These are phyloP conservation scores for Ecliptopera silaceata DNA, from an alignment of 2,888 invertebrate species.

Conservation along the genomic window DNA sequence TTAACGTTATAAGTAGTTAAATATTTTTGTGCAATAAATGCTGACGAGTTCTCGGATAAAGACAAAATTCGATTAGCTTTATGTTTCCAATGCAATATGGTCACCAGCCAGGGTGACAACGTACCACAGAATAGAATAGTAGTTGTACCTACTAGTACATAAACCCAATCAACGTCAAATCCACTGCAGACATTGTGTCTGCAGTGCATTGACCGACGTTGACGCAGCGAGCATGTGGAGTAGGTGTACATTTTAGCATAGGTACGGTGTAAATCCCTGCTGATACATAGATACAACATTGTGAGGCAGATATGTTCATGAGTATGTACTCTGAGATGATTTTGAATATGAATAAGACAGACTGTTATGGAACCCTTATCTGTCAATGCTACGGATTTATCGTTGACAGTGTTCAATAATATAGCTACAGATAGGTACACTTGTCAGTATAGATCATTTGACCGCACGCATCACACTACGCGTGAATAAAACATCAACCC, in stretches of 20 bases:
- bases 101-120: slow-evolving; percentile 4
- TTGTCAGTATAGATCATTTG: neutral
- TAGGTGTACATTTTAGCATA: slow-evolving; percentile 2
- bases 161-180: slow-evolving; percentile 16
- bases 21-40: too few relatives aligned
- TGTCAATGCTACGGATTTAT: too few relatives aligned
- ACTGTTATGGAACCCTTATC: too few relatives aligned
- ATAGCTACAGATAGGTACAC: too few relatives aligned
- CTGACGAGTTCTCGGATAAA: too few relatives aligned
- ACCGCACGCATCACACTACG: slow-evolving; percentile 10
- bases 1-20: too few relatives aligned
- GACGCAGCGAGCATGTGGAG: slow-evolving; percentile 14
- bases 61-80: neutral
- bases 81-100: neutral
- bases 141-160: too few relatives aligned
- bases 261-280: neutral
- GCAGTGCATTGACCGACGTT: slow-evolving; percentile 17
- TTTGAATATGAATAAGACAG: too few relatives aligned
- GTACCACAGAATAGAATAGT: too few relatives aligned
- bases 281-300: neutral
- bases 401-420: too few relatives aligned
- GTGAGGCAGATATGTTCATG: neutral
- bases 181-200: slow-evolving; percentile 9
- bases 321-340: too few relatives aligned
- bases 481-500: slow-evolving; percentile 19